Evolutionary conservation across 2,888 invertebrate species (phyloP).

Genomic region (Fragum whitleyi): DNA sequence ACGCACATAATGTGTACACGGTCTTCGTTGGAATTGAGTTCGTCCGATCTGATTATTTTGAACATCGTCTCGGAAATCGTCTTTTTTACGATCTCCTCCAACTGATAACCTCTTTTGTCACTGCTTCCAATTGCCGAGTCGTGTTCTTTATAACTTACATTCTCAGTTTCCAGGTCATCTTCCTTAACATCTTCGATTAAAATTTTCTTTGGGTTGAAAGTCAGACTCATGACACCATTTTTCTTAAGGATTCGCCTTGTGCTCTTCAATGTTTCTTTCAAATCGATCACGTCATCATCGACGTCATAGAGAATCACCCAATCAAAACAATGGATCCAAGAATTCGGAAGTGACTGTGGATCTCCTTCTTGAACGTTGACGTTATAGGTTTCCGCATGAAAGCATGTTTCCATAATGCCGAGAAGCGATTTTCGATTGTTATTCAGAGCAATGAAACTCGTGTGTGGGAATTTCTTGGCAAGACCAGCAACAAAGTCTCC

Average conservation of each 20-base stretch:
- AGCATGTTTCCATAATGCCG: slow-evolving; percentile 9
- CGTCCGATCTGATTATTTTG: background rate
- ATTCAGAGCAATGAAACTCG: slow-evolving; percentile 19
- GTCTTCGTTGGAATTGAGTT: background rate
- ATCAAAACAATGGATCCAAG: slow-evolving; percentile 21
- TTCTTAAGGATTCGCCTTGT: slow-evolving; percentile 3
- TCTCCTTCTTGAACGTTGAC: slow-evolving; percentile 26
- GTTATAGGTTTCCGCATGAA: background rate
- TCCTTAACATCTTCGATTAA: background rate
- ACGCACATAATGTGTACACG: slow-evolving; percentile 11
- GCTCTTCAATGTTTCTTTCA: background rate
- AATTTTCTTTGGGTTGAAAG: background rate
- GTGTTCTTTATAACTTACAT: background rate
- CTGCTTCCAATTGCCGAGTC: background rate
- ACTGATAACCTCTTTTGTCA: background rate
- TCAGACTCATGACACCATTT: slow-evolving; percentile 14
- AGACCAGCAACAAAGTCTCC: slow-evolving; percentile 22
- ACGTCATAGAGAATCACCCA: slow-evolving; percentile 23
- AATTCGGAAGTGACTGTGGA: slow-evolving; percentile 5
- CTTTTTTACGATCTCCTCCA: background rate
- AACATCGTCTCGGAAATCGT: slow-evolving; percentile 12
- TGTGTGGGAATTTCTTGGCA: slow-evolving; percentile 22
- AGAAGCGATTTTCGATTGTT: background rate
- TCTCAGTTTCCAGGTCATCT: background rate
- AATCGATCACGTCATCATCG: background rate